Percentiles rank a stretch among this genome's conserved stretches.
Evolutionary conservation across 2,113 vertebrate species (phyloP).

Genomic region (Tympanuchus pallidicinctus): DNA sequence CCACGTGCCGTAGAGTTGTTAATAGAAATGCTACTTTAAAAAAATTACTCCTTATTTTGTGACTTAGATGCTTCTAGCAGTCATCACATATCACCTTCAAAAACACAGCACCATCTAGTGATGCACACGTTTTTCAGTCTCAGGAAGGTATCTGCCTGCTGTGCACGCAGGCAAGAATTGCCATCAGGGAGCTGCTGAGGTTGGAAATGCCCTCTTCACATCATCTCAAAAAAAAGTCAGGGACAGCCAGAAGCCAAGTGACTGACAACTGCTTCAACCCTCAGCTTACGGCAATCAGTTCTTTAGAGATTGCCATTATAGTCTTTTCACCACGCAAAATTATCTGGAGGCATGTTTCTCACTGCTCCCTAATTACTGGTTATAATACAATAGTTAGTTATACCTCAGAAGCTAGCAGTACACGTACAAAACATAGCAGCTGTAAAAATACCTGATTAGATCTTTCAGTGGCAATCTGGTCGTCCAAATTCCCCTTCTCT

Average conservation of each 20-base stretch:
- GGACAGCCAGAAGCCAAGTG: not conserved
- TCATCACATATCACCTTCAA: not conserved
- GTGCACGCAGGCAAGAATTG: not conserved
- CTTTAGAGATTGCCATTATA: not conserved
- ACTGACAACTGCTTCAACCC: not conserved
- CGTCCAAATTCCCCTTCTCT: slow-evolving; percentile 3
- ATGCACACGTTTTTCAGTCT: not conserved
- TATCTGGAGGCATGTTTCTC: not conserved
- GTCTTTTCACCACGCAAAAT: not conserved
- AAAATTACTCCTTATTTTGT: not conserved
- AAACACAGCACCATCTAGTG: slow-evolving; percentile 54
- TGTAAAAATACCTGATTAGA: slow-evolving; percentile 77
- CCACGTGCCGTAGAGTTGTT: not conserved
- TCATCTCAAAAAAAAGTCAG: not conserved
- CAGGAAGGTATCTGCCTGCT: not conserved
- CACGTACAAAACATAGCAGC: not conserved
- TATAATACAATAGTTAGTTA: no score
- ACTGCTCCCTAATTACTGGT: not conserved
- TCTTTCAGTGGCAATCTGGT: slow-evolving; percentile 23
- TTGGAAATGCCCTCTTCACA: not conserved
- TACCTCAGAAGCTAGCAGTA: not conserved
- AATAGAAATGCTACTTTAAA: not conserved
- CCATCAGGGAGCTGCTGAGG: not conserved
- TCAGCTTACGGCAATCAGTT: not conserved
- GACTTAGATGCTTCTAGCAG: not conserved